These are phyloP conservation scores for Clostera curtula DNA, from an alignment of 2,888 invertebrate species.

Conservation along the genomic window DNA sequence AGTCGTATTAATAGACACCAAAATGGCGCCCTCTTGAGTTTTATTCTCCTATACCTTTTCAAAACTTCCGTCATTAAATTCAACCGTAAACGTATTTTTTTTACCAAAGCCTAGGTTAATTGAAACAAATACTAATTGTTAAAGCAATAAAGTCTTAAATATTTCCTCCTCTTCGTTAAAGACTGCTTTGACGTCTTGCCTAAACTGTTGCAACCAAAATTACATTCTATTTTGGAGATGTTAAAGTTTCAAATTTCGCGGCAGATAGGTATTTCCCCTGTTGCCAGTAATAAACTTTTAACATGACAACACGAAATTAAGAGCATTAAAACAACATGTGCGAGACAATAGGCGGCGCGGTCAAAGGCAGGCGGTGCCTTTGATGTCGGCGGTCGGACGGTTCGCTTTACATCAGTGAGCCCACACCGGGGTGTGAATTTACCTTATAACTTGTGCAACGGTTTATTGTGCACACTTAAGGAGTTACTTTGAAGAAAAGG, in stretches of 20 bases:
- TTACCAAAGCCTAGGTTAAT: constrained; percentile 16
- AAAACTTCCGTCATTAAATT: constrained; percentile 53
- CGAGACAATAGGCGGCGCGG: constrained; percentile 61
- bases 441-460: constrained; percentile 15
- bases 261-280: constrained; percentile 2
- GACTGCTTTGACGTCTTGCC: background rate
- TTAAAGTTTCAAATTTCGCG: constrained; percentile 25
- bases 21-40: constrained; percentile 30
- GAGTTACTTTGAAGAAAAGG: too few relatives aligned
- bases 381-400: constrained; percentile 44
- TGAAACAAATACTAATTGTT: constrained; percentile 17
- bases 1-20: constrained; percentile 32
- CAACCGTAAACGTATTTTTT: constrained; percentile 24
- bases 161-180: constrained; percentile 1
- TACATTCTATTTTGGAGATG: background rate
- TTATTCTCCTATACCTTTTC: constrained; percentile 44
- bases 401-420: constrained; percentile 53
- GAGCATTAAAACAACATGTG: constrained; percentile 61
- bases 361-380: constrained; percentile 56
- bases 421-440: constrained; percentile 19
- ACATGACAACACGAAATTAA: constrained; percentile 68
- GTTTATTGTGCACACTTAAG: constrained; percentile 25
- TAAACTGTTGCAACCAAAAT: background rate
- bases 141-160: background rate
- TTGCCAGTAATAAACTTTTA: constrained; percentile 56